phyloP scores from a whole-genome alignment of 2,888 invertebrate species.

The Mantis religiosa region DNA sequence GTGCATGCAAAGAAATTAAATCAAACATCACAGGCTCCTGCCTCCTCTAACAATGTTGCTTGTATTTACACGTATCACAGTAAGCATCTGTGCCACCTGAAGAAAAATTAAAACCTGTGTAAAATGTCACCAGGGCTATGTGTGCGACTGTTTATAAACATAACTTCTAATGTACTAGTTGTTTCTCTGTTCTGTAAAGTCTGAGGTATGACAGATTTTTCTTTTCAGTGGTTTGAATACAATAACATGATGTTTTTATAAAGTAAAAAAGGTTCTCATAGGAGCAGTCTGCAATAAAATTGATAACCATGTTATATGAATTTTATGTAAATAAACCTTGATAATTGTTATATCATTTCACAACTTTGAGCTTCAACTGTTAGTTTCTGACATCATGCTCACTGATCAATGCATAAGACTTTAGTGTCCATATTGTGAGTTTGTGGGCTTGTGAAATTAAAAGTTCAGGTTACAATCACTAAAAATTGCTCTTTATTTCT shows the following conservation, averaged over 20 bases:
- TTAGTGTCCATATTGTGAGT: no score
- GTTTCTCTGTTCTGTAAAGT: background rate
- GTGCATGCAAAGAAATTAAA: slow-evolving; percentile 17
- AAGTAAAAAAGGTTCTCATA: background rate
- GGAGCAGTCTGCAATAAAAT: no score
- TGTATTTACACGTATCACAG: slow-evolving; percentile 30
- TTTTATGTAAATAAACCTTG: no score
- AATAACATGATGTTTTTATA: background rate
- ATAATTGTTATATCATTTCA: no score
- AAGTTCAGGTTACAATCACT: no score
- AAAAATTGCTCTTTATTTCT: no score
- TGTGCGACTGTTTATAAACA: background rate
- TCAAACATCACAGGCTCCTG: slow-evolving; percentile 18
- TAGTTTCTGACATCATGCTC: no score
- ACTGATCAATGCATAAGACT: no score
- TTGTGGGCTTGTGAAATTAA: no score
- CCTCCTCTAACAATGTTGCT: slow-evolving; percentile 11
- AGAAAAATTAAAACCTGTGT: background rate
- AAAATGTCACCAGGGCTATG: background rate
- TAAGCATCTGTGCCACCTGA: slow-evolving; percentile 28
- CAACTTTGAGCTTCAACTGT: no score
- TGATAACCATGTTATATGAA: no score
- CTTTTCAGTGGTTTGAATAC: background rate
- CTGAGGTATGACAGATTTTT: background rate
- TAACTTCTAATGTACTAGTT: background rate